Base-by-base conservation (phyloP, 2,797 vertebrate species). In the Sylvia borin region DNA sequence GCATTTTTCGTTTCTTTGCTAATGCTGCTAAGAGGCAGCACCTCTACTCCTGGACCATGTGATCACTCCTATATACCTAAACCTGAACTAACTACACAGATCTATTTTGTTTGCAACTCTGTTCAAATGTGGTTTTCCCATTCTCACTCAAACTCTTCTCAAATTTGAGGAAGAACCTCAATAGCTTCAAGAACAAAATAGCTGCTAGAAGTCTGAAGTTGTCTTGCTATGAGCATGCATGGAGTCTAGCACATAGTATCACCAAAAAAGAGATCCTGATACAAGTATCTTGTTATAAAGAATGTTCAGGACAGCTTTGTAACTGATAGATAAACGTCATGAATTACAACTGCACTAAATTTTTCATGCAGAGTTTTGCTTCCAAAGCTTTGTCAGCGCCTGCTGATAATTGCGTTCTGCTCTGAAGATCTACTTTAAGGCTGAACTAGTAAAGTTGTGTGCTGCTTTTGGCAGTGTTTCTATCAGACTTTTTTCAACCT, bases 391-490 rank as follows among this genome's bases (percentile, higher is more conserved):
- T 75, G 67, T 75, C 43, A 67, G 2, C n/a, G 80, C 9, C 2
- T 66, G 13, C 25, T 93, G 70, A 32, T 86, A 77, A 45, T 73
- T 93, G 15, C 55, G 72, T 75, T 94, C 51, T 90, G n/a, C 45
- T 79, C 16, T 53, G 20, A 66, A 26, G 22, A 51, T 75, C 77
- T 93, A 31, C 88, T 86, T 90, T 84, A 79, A 76, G 58, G 51
- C 36, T 79, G 38, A 86, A 18, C 21, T 43, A 65, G 26, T 48
- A 19, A 80, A 89, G 47, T 22, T 66, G 25, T 36, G 9, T 43
- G 31, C 80, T 94, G 67, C 34, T n/a, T 87, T 89, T 79, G 74
- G 67, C 36, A 73, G 64, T 70, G 62, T 94, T 94, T 93, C 27
- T 66, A 11, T 40, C 54, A 86, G 83, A 18, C 17, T 60, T 87